These are phyloP conservation scores for Hecatera dysodea DNA, from an alignment of 2,888 invertebrate species.

Conservation along the genomic window DNA sequence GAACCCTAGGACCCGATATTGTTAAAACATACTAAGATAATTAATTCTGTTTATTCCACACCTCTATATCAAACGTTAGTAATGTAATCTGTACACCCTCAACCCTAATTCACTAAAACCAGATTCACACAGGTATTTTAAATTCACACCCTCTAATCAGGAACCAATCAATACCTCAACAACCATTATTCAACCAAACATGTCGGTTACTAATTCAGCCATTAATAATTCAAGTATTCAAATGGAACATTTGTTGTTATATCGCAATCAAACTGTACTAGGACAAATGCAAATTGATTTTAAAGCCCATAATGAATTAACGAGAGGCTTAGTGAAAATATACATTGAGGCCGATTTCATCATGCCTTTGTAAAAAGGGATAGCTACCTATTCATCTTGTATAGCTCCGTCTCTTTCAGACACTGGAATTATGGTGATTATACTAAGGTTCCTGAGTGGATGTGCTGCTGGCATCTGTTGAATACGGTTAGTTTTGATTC, in stretches of 20 bases:
- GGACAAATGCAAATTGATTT: constrained; percentile 55
- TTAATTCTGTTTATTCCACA: no score
- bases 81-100: no score
- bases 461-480: no score
- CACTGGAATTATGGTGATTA: no score
- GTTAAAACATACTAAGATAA: no score
- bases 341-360: not conserved
- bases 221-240: constrained; percentile 55
- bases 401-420: no score
- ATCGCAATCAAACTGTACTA: constrained; percentile 32
- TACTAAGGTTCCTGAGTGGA: no score
- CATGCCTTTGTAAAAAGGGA: no score
- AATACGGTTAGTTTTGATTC: no score
- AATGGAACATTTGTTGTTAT: constrained; percentile 41
- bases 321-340: constrained; percentile 29
- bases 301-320: constrained; percentile 55
- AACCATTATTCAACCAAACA: constrained; percentile 24
- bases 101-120: not conserved
- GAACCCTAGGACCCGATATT: no score
- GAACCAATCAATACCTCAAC: constrained; percentile 43
- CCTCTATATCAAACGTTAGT: no score
- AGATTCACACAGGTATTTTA: not conserved
- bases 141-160: constrained; percentile 16
- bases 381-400: no score
- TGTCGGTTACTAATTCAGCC: constrained; percentile 44